Conservation (phyloP, 2,113 vertebrate species). For the Xenopus laevis region DNA sequence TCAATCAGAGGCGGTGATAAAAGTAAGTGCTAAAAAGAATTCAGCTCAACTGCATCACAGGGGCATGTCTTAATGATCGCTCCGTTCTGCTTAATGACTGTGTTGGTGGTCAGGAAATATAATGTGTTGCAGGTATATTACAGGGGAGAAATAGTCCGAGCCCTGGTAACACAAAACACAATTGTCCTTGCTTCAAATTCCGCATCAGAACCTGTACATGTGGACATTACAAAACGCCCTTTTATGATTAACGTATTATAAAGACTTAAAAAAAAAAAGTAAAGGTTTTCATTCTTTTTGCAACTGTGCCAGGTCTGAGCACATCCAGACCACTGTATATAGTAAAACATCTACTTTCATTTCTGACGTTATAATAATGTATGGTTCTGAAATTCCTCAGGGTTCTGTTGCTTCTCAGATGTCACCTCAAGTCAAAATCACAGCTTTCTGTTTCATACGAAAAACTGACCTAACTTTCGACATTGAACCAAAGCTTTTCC, state of each 20-base stretch:
- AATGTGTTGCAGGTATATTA: slow-evolving; percentile 12
- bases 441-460: slow-evolving; percentile 63
- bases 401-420: slow-evolving; percentile 76
- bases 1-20: no score
- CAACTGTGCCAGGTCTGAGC: slow-evolving; percentile 57
- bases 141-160: neutral
- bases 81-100: neutral
- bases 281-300: slow-evolving; percentile 22
- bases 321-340: slow-evolving; percentile 55
- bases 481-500: slow-evolving; percentile 29
- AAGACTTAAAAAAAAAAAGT: neutral
- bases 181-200: slow-evolving; percentile 9
- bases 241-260: slow-evolving; percentile 40
- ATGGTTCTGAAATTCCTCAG: slow-evolving; percentile 72
- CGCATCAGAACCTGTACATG: slow-evolving; percentile 28
- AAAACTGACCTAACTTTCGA: slow-evolving; percentile 65
- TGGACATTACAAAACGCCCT: slow-evolving; percentile 24
- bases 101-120: slow-evolving; percentile 31
- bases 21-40: no score
- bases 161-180: slow-evolving; percentile 10
- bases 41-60: no score
- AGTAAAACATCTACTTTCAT: slow-evolving; percentile 58
- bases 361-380: slow-evolving; percentile 67
- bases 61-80: neutral
- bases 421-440: slow-evolving; percentile 74